phyloP scores from a whole-genome alignment of 2,113 vertebrate genomes.

The Sprattus sprattus region DNA sequence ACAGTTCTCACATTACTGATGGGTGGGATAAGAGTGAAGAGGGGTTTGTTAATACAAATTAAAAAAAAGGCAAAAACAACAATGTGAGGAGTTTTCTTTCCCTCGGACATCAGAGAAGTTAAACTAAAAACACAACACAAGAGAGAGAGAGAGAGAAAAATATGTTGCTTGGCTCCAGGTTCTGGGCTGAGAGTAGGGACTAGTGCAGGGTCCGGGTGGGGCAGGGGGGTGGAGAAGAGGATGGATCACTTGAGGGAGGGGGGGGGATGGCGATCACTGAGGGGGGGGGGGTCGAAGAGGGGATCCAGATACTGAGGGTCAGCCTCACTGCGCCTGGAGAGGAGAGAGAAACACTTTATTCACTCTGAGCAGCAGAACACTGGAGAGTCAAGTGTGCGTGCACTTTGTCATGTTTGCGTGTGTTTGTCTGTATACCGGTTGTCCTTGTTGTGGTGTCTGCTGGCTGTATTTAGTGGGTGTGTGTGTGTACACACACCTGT shows the following conservation, averaged over 20 bases:
- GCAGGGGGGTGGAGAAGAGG: not conserved
- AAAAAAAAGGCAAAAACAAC: not conserved
- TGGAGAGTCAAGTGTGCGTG: too few species aligned
- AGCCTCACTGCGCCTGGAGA: conserved; percentile 68
- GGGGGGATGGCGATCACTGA: not conserved
- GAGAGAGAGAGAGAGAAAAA: not conserved
- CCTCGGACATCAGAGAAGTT: not conserved
- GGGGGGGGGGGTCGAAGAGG: too few species aligned
- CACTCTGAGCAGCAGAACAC: too few species aligned
- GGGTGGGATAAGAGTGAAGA: not conserved
- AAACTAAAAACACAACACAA: not conserved
- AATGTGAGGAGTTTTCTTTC: not conserved
- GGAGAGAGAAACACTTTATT: not conserved
- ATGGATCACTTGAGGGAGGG: too few species aligned
- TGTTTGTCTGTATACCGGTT: not conserved
- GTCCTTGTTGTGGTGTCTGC: not conserved
- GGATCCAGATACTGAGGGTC: not conserved
- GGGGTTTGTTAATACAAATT: too few species aligned
- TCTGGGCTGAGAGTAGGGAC: not conserved
- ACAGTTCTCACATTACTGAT: not conserved
- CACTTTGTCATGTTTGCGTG: too few species aligned
- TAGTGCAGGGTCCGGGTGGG: conserved; percentile 25
- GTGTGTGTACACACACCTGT: too few species aligned
- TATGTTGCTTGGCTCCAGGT: not conserved
- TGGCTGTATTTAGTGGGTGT: not conserved